A percentile compares a stretch with the other conserved stretches of the same genome.
phyloP scores from a whole-genome alignment of 2,113 vertebrate species.

The Lycaon pictus region DNA sequence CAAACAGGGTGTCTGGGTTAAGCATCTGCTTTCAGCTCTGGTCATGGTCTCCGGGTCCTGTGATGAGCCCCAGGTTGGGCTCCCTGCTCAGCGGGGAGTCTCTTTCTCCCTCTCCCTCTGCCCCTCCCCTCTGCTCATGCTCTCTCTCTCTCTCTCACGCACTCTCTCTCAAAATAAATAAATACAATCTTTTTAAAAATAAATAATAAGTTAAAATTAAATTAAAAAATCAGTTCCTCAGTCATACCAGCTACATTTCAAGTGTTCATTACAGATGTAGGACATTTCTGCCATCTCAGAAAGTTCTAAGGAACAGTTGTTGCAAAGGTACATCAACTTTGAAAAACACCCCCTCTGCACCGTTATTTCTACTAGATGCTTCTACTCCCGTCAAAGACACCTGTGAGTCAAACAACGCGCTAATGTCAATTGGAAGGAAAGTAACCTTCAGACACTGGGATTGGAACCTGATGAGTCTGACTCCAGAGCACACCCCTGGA shows the following conservation, averaged over 20 bases:
- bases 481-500: neutral
- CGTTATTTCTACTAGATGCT: neutral
- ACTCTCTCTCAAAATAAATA: no score
- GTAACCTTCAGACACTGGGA: no score
- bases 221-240: neutral
- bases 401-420: neutral
- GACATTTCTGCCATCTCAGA: neutral
- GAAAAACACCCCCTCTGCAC: fast-evolving
- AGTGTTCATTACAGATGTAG: neutral
- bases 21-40: no score
- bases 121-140: no score
- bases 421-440: neutral
- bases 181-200: no score
- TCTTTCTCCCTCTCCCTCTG: no score
- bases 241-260: neutral
- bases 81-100: no score
- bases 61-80: no score
- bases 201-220: neutral
- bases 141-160: no score
- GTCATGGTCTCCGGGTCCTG: no score
- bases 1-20: neutral
- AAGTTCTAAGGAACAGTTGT: neutral
- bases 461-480: neutral
- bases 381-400: fast-evolving
- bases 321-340: neutral